Evolutionary conservation across 1,140 invertebrate genomes (phyloP), one percentile per base, ranked within the genome.

Genomic region (Danaus plexippus): DNA sequence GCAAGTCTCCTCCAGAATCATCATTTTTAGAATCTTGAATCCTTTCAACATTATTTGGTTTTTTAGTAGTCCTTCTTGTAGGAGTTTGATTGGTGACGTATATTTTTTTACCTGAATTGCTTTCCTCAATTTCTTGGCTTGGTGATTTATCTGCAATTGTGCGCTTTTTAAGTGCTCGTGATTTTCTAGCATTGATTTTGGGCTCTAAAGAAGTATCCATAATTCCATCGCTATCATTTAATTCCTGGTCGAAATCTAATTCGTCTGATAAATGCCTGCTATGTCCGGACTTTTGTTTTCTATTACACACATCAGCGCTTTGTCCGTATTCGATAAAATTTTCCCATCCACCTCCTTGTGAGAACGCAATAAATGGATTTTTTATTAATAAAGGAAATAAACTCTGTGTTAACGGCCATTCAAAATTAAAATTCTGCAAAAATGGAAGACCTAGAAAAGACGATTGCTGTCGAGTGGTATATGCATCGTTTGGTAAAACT

Each of bases 241-340:
- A 11, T 18, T 11, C 6, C 9, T 22, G 13, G 32, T 48, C n/a
- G 50, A 47, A 11, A n/a, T 71, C 59, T 6, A 32, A 7, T 32
- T 63, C 43, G 3, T 64, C 69, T 9, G 48, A 22, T 11, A 40
- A 13, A 11, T 32, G 2, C 22, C 22, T 32, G 22, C 22, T 32
- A 32, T 32, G 22, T 6, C 22, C 22, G 22, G 69, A 67, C 57
- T 77, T 81, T 67, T 78, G 77, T 58, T 77, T 80, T 56, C 76
- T 77, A 52, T 58, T 80, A 52, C 88, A 89, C 5, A 89, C 75
- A 61, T 90, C 88, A 9, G 85, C 88, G 41, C 57, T 74, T 59
- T 89, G 89, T n/a, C 89, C 90, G 69, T 90, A 89, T 78, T 91
- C 89, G 44, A 91, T 66, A 57, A 90, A 86, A 62, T 87, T 89